Evolutionary conservation across 53 echinoderm and acorn worm species (phyloP), one percentile per base, ranked within the genome.

Genomic region (Actinopyga echinites): DNA sequence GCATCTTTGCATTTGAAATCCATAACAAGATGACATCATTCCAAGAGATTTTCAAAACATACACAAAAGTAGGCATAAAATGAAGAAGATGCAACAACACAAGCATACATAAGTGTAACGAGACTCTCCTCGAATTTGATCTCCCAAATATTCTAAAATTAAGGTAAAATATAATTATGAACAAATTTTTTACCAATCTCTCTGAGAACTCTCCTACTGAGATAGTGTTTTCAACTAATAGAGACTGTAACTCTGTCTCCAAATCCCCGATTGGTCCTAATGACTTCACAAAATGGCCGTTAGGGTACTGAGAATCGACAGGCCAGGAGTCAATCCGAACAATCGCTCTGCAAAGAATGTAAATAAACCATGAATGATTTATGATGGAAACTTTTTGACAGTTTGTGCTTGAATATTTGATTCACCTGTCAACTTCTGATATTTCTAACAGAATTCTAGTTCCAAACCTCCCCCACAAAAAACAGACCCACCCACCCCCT

Each of bases 251-350:
- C 67, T 94, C 94, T 26, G 99, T 99, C 73, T 99, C 99, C 13
- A 99, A 83, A 57, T 83, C 84, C 36, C 94, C 99, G 33, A 94
- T 87, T 30, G 99, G 79, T 60, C 94, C 99, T 5, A 99, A 85
- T 30, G 92, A 90, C 49, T 89, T 86, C 30, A 99, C 99, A 89
- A 92, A 95, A 79, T 99, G 99, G 61, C 99, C 99, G 24, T 92
- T 94, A n/a, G 99, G 99, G 79, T 94, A 99, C 87, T 89, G 94
- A 31, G 99, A 99, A 75, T 94, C 92, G 5, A 67, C 22, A 28
- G 90, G 89, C 99, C 99, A 99, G 12, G 94, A 91, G 75, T 99
- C 99, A 26, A 99, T 84, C 3, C 99, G 85, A 57, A 99, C 92
- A 30, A 99, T 81, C 52, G 94, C 89, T 65, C 99, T 96, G 83